Base-by-base conservation (phyloP, 1,140 invertebrate genomes). In the Onthophagus taurus region DNA sequence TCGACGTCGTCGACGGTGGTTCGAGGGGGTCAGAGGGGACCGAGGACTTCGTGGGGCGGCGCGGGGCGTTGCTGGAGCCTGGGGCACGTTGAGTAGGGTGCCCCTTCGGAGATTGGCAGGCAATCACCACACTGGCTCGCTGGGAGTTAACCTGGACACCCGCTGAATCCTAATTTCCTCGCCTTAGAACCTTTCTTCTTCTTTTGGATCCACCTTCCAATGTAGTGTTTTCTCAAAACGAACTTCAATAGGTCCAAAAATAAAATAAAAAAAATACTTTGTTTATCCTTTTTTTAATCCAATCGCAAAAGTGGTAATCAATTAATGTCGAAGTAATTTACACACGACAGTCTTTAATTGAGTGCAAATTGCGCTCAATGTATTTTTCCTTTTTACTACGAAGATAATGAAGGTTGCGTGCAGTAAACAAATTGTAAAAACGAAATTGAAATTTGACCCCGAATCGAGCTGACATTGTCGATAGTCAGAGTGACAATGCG, bases 31-130 rank as follows among this genome's bases (percentile, higher is more conserved):
- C n/a, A n/a, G n/a, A n/a, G n/a, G n/a, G n/a, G n/a, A n/a, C n/a
- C n/a, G n/a, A n/a, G n/a, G n/a, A n/a, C n/a, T n/a, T n/a, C n/a
- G n/a, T 26, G 24, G 24, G n/a, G 24, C 6, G 24, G 24, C n/a
- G 24, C 24, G 24, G 24, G 6, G 31, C 6, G 7, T 6, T 7
- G 7, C 14, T 16, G 31, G 14, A 34, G n/a, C n/a, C n/a, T n/a
- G n/a, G n/a, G n/a, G n/a, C n/a, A n/a, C n/a, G n/a, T 48, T 48
- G 46, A 48, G 41, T 43, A 48, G 46, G 46, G 46, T 48, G 39
- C 35, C n/a, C n/a, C n/a, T n/a, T n/a, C 37, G 46, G 42, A 50
- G 53, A 57, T 57, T 57, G 55, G 52, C 55, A 57, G 55, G 55
- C 55, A 57, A 57, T 57, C 55, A 53, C 51, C 54, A 45, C 54